Base-by-base conservation (phyloP, 2,888 invertebrate genomes). In the Ormyrus rosae region DNA sequence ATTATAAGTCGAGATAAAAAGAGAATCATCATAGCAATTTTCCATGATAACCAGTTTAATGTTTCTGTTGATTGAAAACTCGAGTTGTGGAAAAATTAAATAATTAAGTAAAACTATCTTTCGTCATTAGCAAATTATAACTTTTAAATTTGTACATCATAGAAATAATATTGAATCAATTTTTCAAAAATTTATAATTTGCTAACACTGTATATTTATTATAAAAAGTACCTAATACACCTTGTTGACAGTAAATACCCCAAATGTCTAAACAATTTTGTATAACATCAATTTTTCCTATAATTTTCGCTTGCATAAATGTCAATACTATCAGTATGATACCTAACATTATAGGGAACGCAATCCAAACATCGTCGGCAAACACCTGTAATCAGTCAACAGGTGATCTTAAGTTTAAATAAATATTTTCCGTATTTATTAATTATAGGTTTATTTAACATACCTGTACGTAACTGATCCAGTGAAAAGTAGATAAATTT, bases 401-500 rank as follows among this genome's bases (percentile, higher is more conserved):
- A 19, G 19, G 1, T 19, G 19, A 19, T 19, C 19, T 19, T 19
- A 19, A 19, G 19, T 19, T 19, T 19, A 19, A 19, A 19, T 19
- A 19, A 19, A 19, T 19, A 19, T 19, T 19, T 19, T 19, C 19
- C 19, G 19, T 19, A 19, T 19, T 19, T 19, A 19, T 19, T 19
- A 19, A 19, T 19, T 2, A 19, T 19, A 19, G 2, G 19, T 19
- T 19, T 56, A 8, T 67, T 4, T 51, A 7, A 19, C 51, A 5
- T 50, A 19, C 13, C 9, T 45, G 50, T 67, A 87, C 84, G 61
- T 89, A 88, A n/a, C 84, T 84, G 6, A 83, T 81, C 89, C 87
- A 89, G 8, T 85, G 82, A 0, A 89, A 83, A 0, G 60, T 51
- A 0, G 81, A 64, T 10, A 51, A 61, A 10, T 73, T 70, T 0